These are phyloP conservation scores for Diarsia brunnea DNA, from an alignment of 2,888 invertebrate species.

Conservation along the genomic window DNA sequence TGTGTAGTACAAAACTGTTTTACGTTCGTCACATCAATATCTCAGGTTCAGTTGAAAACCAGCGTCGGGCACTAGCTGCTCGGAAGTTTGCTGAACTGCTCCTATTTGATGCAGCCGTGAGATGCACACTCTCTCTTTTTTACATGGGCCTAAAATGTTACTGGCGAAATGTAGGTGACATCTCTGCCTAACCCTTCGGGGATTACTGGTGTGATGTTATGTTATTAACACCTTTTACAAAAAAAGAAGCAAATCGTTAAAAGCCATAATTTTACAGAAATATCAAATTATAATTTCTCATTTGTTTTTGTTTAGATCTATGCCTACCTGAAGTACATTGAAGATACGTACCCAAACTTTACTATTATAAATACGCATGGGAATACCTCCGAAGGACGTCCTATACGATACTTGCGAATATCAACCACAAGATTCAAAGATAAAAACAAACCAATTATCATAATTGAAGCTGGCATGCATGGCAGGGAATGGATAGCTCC, in stretches of 20 bases:
- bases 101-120: too few relatives aligned
- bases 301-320: conserved; percentile 67
- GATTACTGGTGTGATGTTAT: too few relatives aligned
- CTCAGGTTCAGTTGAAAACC: too few relatives aligned
- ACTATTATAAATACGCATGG: conserved; percentile 88
- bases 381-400: conserved; percentile 89
- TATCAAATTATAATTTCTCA: background rate
- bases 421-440: conserved; percentile 88
- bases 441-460: conserved; percentile 88
- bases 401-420: conserved; percentile 90
- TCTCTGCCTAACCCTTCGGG: too few relatives aligned
- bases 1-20: too few relatives aligned
- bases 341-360: conserved; percentile 81
- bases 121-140: too few relatives aligned
- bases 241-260: background rate
- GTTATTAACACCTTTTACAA: background rate
- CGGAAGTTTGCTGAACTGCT: too few relatives aligned
- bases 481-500: conserved; percentile 94
- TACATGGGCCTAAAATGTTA: too few relatives aligned
- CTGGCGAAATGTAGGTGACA: too few relatives aligned
- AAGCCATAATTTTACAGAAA: background rate
- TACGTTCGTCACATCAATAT: too few relatives aligned
- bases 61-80: too few relatives aligned
- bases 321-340: conserved; percentile 83
- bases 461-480: conserved; percentile 92